Conservation (phyloP, 2,888 invertebrate genomes). For the Calliscelio sp. region DNA sequence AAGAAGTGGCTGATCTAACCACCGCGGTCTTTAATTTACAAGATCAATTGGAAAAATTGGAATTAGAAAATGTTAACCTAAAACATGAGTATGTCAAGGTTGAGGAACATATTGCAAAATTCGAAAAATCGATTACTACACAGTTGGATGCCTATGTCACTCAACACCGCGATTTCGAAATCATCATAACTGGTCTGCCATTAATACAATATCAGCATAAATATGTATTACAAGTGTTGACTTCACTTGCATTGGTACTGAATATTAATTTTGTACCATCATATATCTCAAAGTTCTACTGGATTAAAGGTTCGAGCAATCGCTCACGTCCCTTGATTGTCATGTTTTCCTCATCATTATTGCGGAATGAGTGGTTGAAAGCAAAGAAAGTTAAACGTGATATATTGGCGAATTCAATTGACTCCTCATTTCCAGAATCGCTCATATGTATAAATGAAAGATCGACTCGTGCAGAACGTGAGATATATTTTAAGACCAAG, state of each 20-base stretch:
- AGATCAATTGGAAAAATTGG: no score
- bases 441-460: neutral
- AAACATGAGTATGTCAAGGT: no score
- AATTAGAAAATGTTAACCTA: no score
- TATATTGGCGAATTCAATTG: neutral
- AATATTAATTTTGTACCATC: neutral
- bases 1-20: no score
- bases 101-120: no score
- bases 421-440: neutral
- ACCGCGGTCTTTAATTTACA: no score
- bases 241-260: neutral
- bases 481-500: neutral
- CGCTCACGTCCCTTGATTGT: neutral
- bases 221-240: no score
- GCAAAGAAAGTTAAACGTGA: neutral
- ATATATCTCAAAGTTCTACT: neutral
- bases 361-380: neutral
- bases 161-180: no score
- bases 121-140: no score
- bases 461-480: neutral
- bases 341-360: neutral
- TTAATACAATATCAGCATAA: no score
- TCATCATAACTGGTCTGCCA: no score
- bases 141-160: no score
- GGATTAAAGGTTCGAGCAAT: neutral